Percentiles rank a stretch among this genome's conserved stretches.
These are phyloP conservation scores for Coranthus polyacanthus DNA, from an alignment of 2,797 vertebrate species.

Conservation along the genomic window DNA sequence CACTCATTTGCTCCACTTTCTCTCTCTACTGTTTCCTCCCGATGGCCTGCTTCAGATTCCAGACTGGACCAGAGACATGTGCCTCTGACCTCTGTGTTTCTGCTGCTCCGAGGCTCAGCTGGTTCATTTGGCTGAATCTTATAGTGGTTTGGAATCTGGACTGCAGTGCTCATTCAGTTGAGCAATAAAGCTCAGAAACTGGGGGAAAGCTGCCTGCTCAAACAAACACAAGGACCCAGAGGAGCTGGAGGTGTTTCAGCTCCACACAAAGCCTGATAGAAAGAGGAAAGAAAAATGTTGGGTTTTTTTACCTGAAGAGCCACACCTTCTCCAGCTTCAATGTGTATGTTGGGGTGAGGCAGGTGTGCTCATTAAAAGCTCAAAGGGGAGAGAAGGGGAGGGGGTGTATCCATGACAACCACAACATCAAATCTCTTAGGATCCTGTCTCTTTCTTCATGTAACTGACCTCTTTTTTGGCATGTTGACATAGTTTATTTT, in stretches of 20 bases:
- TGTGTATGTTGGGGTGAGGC: conserved; percentile 29
- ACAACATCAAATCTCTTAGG: conserved; percentile 29
- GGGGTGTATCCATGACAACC: conserved; percentile 53
- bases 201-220: too few species aligned
- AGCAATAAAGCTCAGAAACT: not conserved
- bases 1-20: conserved; percentile 24
- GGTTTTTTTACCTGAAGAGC: too few species aligned
- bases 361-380: conserved; percentile 57
- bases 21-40: conserved; percentile 25
- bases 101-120: conserved; percentile 10
- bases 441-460: not conserved
- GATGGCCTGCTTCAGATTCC: too few species aligned
- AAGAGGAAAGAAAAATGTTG: too few species aligned
- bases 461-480: not conserved
- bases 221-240: too few species aligned
- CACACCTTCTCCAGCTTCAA: too few species aligned
- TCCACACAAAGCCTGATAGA: too few species aligned
- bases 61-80: conserved; percentile 32
- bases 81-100: conserved; percentile 37
- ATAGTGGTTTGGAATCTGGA: conserved; percentile 13
- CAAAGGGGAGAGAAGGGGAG: not conserved
- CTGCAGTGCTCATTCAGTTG: not conserved
- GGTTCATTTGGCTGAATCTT: conserved; percentile 9
- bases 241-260: too few species aligned
- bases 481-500: not conserved